Evolutionary conservation across 2,113 vertebrate species (phyloP).

Genomic region (Calyptommatus sinebrachiatus): DNA sequence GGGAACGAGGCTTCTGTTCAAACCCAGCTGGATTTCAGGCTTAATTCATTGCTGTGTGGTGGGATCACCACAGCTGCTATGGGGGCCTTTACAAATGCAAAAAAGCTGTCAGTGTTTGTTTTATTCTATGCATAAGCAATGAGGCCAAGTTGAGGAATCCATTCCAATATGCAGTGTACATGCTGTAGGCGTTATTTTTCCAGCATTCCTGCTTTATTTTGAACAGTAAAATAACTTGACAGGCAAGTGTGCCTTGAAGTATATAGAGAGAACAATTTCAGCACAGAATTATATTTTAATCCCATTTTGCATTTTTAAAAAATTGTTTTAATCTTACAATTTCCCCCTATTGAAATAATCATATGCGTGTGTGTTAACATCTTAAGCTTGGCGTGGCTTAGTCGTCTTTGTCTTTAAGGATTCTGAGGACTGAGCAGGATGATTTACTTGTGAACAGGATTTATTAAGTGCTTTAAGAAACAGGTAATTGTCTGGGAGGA

Average conservation of each 20-base stretch:
- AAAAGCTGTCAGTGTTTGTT: conserved; percentile 99
- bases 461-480: not conserved
- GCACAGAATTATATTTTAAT: conserved; percentile 31
- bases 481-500: not conserved
- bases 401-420: not conserved
- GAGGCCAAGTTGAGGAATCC: conserved; percentile 96
- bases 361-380: not conserved
- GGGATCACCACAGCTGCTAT: conserved; percentile 99
- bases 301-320: not conserved
- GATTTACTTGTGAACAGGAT: not conserved
- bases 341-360: not conserved
- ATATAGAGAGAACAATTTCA: conserved; percentile 51
- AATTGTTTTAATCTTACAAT: not conserved
- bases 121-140: conserved; percentile 97
- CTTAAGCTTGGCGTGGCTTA: not conserved
- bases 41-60: conserved; percentile 93
- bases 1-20: conserved; percentile 85
- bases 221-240: conserved; percentile 82
- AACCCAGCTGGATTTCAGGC: conserved; percentile 93
- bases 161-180: conserved; percentile 77
- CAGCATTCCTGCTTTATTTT: conserved; percentile 74
- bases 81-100: conserved; percentile 99
- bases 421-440: not conserved
- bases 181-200: conserved; percentile 75
- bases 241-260: conserved; percentile 69